Evolutionary conservation across 2,888 invertebrate species (phyloP).

Genomic region (Platynereis dumerilii): DNA sequence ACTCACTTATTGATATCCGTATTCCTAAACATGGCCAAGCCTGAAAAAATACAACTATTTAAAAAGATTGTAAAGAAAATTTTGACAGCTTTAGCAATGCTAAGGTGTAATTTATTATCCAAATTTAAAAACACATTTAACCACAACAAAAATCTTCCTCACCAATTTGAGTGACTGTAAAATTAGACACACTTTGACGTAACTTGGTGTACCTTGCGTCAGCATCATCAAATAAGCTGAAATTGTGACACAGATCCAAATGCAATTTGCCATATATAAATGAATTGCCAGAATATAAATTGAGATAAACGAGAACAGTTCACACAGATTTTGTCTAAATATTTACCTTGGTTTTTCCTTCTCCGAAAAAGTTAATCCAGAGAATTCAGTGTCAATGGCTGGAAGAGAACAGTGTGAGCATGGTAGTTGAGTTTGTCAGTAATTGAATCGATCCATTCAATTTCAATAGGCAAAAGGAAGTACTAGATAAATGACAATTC

Average conservation of each 20-base stretch:
- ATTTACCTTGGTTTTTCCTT: slow-evolving; percentile 12
- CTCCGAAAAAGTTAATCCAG: slow-evolving; percentile 7
- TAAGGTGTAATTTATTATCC: neutral
- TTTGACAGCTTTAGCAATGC: slow-evolving; percentile 3
- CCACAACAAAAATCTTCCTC: neutral
- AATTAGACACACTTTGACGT: neutral
- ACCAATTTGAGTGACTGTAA: slow-evolving; percentile 15
- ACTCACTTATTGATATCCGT: too few relatives aligned
- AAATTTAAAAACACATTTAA: neutral
- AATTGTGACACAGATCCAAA: neutral
- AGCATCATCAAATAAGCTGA: slow-evolving; percentile 13
- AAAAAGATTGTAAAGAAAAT: neutral
- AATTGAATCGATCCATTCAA: too few relatives aligned
- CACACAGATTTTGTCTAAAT: too few relatives aligned
- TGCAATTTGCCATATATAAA: too few relatives aligned
- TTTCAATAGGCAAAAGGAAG: too few relatives aligned
- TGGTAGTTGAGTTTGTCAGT: too few relatives aligned
- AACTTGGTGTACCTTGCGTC: slow-evolving; percentile 9
- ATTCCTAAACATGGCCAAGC: too few relatives aligned
- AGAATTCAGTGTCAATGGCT: slow-evolving; percentile 20
- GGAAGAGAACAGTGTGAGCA: too few relatives aligned
- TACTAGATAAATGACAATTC: too few relatives aligned
- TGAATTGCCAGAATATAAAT: too few relatives aligned
- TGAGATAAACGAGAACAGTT: too few relatives aligned
- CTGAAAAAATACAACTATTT: neutral